Evolutionary conservation across 2,113 vertebrate species (phyloP).

Genomic region (Polyodon spathula): DNA sequence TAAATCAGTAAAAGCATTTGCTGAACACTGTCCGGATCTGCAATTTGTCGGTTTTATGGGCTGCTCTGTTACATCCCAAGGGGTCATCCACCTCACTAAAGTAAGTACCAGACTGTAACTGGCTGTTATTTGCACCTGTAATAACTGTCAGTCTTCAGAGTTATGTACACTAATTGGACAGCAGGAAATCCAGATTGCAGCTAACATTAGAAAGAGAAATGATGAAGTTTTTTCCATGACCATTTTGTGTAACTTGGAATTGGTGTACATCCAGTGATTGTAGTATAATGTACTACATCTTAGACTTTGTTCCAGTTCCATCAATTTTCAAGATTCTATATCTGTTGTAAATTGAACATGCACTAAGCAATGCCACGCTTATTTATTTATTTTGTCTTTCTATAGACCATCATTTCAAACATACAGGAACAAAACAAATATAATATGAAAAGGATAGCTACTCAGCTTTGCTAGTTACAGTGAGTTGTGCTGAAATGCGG

Average conservation of each 20-base stretch:
- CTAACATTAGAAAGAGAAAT: background rate
- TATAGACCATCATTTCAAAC: too few relatives aligned
- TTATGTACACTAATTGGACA: conserved; percentile 4
- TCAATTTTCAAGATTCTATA: too few relatives aligned
- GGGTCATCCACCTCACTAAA: conserved; percentile 94
- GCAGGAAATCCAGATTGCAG: background rate
- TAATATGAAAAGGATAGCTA: too few relatives aligned
- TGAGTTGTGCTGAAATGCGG: too few relatives aligned
- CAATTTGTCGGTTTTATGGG: conserved; percentile 98
- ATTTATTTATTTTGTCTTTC: too few relatives aligned
- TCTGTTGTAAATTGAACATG: too few relatives aligned
- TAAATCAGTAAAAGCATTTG: conserved; percentile 83
- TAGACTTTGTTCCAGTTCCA: too few relatives aligned
- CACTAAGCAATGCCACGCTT: too few relatives aligned
- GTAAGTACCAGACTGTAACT: conserved; percentile 50
- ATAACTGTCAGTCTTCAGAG: conserved; percentile 12
- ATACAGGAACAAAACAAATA: too few relatives aligned
- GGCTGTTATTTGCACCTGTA: background rate
- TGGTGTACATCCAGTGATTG: too few relatives aligned
- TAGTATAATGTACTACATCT: too few relatives aligned
- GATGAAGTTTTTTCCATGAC: background rate
- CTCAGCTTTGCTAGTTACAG: too few relatives aligned
- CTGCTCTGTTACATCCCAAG: conserved; percentile 92
- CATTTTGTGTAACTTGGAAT: background rate
- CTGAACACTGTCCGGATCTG: conserved; percentile 87